Conservation (phyloP, 1,140 invertebrate species). For the Drosophila kepulauana region DNA sequence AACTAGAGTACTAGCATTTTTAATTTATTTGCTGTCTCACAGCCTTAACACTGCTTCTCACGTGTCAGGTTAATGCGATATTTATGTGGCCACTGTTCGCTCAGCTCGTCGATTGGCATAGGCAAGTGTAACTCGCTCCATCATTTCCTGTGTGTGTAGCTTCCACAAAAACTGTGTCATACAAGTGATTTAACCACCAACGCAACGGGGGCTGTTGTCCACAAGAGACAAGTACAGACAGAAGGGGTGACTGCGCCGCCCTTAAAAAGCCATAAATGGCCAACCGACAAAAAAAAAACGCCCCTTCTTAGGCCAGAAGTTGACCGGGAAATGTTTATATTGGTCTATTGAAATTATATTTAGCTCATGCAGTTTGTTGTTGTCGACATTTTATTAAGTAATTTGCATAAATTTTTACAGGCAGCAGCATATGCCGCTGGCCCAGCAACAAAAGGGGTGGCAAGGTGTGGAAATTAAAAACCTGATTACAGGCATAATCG, state of each 20-base stretch:
- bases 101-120: background rate
- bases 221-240: slow-evolving; percentile 19
- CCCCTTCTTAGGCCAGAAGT: slow-evolving; percentile 30
- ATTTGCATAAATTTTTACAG: slow-evolving; percentile 73
- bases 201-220: slow-evolving; percentile 29
- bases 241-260: slow-evolving; percentile 60
- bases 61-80: slow-evolving; percentile 78
- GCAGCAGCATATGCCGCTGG: slow-evolving; percentile 66
- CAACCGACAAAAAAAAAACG: slow-evolving; percentile 60
- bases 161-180: slow-evolving; percentile 51
- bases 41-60: slow-evolving; percentile 49
- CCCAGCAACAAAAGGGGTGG: slow-evolving; percentile 11
- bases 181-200: slow-evolving; percentile 53
- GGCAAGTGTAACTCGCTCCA: slow-evolving; percentile 46
- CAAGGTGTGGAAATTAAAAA: slow-evolving; percentile 47
- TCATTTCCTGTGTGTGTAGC: slow-evolving; percentile 42
- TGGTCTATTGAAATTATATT: slow-evolving; percentile 80
- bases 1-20: slow-evolving; percentile 46
- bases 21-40: slow-evolving; percentile 53
- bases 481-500: slow-evolving; percentile 34
- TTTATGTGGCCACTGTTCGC: slow-evolving; percentile 56
- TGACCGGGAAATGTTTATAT: slow-evolving; percentile 43
- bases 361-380: slow-evolving; percentile 61
- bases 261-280: slow-evolving; percentile 71
- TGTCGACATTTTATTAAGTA: slow-evolving; percentile 81